Conservation (phyloP, 2,797 vertebrate species). For the Loriculus beryllinus region DNA sequence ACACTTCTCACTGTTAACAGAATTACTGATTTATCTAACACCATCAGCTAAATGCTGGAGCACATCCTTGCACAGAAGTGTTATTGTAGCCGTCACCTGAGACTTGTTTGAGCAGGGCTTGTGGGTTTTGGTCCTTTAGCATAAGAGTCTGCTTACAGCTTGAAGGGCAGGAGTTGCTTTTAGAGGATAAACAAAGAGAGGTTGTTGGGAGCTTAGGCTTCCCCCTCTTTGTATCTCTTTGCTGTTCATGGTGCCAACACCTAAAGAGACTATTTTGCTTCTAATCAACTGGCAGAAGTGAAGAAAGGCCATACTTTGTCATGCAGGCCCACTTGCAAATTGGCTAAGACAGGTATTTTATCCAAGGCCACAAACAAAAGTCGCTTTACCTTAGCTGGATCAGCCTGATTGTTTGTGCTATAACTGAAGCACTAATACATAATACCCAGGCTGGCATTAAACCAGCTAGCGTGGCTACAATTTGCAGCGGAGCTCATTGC, state of each 20-base stretch:
- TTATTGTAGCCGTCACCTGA: not conserved
- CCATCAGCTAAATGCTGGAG: not conserved
- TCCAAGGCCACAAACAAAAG: not conserved
- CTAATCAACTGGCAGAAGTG: not conserved
- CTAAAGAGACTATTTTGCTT: not conserved
- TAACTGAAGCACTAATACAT: not conserved
- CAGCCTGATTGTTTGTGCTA: not conserved
- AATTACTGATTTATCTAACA: constrained; percentile 14
- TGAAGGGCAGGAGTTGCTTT: constrained; percentile 2
- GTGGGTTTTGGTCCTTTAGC: not conserved
- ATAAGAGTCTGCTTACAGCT: not conserved
- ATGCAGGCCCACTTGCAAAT: not conserved
- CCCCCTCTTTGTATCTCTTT: not conserved
- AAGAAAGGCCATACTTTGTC: not conserved
- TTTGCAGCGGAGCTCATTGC: not conserved
- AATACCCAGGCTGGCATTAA: not conserved
- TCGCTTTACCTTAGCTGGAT: constrained; percentile 10
- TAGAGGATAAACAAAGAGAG: not conserved
- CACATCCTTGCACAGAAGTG: not conserved
- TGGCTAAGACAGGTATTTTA: not conserved
- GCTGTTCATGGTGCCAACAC: not conserved
- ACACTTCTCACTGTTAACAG: not conserved
- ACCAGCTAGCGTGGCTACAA: not conserved
- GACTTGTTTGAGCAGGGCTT: not conserved
- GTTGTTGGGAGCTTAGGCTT: not conserved